Base-by-base conservation (phyloP, 1,140 invertebrate species). In the Periplaneta americana region DNA sequence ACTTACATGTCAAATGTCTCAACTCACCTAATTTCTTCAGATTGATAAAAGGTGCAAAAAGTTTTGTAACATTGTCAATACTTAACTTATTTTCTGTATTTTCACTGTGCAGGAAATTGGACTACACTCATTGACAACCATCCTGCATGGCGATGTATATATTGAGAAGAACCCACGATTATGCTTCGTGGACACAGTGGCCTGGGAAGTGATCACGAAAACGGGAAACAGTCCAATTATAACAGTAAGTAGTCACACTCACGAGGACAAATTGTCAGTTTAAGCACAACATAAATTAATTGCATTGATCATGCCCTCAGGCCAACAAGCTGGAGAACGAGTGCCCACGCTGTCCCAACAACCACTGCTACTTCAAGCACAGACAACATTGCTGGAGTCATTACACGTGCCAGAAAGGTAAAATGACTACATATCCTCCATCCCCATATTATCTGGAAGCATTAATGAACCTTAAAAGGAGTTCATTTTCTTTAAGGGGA, bases 171-270 rank as follows among this genome's bases (percentile, higher is more conserved):
- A 98, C 90, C 92, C 93, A 6, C 90, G 91, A 39, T 90, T 99
- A 3, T 99, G 98, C 87, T 98, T 95, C 88, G 92, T 94, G n/a
- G 91, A 96, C 82, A 98, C 96, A 0, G 93, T 99, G 36, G 93
- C 99, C 87, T 99, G 98, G 98, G 89, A 91, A 76, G 86, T 89
- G 77, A 96, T 98, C 80, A 91, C 92, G 88, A 88, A 8, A 88
- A 88, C 83, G 88, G 88, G 6, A 88, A n/a, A n/a, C n/a, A 88
- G 1, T 89, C 88, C 82, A 86, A 93, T 86, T 88, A 90, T 80
- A 90, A 92, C 82, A 86, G 85, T 86, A 90, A 91, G 85, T 87
- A 86, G 84, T 32, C n/a, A 78, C 35, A 13, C 11, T 75, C 33
- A 32, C 1, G 17, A 75, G 74, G n/a, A 75, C 33, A 18, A n/a